Conservation (phyloP, 64 coral and sea anemone species). For the Actinia equina region DNA sequence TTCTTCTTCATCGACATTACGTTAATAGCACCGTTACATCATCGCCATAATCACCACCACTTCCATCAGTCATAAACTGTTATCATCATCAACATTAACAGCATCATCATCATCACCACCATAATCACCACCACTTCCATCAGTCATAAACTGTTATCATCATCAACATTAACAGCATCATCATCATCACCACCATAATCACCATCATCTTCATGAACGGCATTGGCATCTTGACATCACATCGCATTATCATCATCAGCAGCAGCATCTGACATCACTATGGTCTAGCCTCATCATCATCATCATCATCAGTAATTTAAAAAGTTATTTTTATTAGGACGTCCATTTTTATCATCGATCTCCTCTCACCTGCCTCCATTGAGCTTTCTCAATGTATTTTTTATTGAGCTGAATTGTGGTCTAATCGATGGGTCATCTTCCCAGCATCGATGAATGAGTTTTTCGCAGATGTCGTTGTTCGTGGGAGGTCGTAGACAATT, state of each 20-base stretch:
- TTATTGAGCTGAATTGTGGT: slow-evolving; percentile 46
- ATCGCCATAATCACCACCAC: background rate
- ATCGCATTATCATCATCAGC: background rate
- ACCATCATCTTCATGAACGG: background rate
- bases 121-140: background rate
- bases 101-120: background rate
- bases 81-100: background rate
- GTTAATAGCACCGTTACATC: no score
- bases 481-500: slow-evolving; percentile 39
- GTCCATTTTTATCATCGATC: no score
- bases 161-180: background rate
- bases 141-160: background rate
- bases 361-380: slow-evolving; percentile 54
- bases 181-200: no score
- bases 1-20: background rate
- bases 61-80: background rate
- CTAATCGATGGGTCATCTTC: slow-evolving; percentile 38
- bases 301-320: background rate
- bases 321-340: no score
- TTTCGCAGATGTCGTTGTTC: slow-evolving; percentile 27
- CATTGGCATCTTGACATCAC: background rate
- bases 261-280: background rate
- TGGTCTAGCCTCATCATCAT: background rate
- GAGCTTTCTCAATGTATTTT: slow-evolving; percentile 53
- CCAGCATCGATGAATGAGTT: slow-evolving; percentile 64